Base-by-base conservation (phyloP, 2,797 vertebrate genomes). In the Pristis pectinata region DNA sequence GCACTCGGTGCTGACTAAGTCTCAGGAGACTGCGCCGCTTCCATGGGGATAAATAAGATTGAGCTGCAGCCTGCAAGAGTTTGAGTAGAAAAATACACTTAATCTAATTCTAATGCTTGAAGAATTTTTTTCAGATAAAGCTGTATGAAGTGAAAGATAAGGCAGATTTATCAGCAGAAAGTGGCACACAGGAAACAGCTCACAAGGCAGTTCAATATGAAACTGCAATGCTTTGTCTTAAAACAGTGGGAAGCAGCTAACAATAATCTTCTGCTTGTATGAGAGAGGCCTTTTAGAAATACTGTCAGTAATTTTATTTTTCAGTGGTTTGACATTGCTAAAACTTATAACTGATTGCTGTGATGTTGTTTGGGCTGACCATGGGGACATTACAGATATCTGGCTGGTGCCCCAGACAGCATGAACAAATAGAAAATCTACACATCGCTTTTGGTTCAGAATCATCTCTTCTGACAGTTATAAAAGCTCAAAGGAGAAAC, bases 101-200 rank as follows among this genome's bases (percentile, higher is more conserved):
- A 76, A 94, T 76, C 92, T 53, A 94, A 76, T 94, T 94, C 70
- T 76, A 76, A 94, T 74, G 64, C 92, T 94, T 94, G 92, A 94
- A 72, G 70, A 27, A 94, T 94, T 93, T 89, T 34, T 89, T 30
- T 0, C 41, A 74, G 92, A 94, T 74, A 94, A 74, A 94, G 92
- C 70, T n/a, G 92, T 94, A 56, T 72, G 92, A 76, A 76, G 70
- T 70, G 49, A 74, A 94, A 94, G 92, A 94, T 94, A 94, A 93
- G 92, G 44, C 70, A 94, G 67, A 76, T 94, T 94, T 74, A 94
- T 94, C 92, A 76, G 30, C 22, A 34, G 41, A 72, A 76, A 53
- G 70, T 94, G 92, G 76, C 70, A 94, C 44, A n/a, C 11, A n/a
- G 67, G 92, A 76, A 53, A 72, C 22, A 53, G 44, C 64, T 53